Conservation (phyloP, 2,113 vertebrate species). For the Oophaga pumilio region DNA sequence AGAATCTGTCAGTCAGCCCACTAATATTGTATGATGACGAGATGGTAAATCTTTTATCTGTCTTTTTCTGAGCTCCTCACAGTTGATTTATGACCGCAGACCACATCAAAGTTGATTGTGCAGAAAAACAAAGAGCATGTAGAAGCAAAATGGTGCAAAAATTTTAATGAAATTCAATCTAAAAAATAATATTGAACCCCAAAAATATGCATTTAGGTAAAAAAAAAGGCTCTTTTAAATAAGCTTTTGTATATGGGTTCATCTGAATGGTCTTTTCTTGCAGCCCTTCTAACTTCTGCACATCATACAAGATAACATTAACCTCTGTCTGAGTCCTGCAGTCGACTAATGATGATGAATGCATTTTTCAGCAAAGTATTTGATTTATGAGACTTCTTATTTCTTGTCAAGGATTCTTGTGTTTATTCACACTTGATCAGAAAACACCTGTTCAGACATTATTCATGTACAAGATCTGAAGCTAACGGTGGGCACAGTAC, state of each 20-base stretch:
- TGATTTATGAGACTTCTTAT: constrained; percentile 16
- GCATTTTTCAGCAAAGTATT: constrained; percentile 11
- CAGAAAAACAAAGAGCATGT: too few relatives aligned
- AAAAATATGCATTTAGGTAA: too few relatives aligned
- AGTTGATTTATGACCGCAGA: too few relatives aligned
- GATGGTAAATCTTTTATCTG: too few relatives aligned
- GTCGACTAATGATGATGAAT: constrained; percentile 29
- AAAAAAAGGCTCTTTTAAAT: too few relatives aligned
- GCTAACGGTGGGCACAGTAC: neutral
- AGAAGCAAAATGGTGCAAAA: too few relatives aligned
- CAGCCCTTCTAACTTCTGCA: neutral
- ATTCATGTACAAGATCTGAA: neutral
- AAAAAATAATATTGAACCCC: too few relatives aligned
- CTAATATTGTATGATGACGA: too few relatives aligned
- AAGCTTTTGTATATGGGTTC: neutral
- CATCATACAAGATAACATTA: neutral
- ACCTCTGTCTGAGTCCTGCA: neutral
- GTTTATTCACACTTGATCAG: constrained; percentile 39
- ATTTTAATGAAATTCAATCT: too few relatives aligned
- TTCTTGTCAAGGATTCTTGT: constrained; percentile 6
- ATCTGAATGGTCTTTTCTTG: neutral
- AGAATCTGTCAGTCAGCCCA: too few relatives aligned
- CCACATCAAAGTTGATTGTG: too few relatives aligned
- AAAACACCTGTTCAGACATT: constrained; percentile 43
- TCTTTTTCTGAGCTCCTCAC: too few relatives aligned